Percentiles rank a stretch among this genome's conserved stretches.
Conservation (phyloP, 64 coral and sea anemone genomes). For the Stichodactyla mertensii region DNA sequence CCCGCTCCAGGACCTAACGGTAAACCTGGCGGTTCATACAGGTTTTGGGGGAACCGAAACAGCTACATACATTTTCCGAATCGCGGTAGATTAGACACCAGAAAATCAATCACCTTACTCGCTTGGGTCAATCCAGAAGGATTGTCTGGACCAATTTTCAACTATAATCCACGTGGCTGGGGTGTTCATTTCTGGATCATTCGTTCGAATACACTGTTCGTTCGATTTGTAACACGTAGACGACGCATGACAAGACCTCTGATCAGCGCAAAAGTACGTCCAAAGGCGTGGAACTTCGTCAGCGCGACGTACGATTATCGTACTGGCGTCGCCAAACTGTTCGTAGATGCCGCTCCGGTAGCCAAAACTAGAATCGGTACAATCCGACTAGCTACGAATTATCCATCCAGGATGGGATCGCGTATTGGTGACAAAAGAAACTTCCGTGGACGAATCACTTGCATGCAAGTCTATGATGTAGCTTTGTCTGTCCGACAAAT, state of each 20-base stretch:
- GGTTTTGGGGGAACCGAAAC: slow-evolving; percentile 44
- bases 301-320: slow-evolving; percentile 45
- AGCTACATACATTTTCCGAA: slow-evolving; percentile 81
- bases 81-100: slow-evolving; percentile 58
- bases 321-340: slow-evolving; percentile 44
- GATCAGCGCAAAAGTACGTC: slow-evolving; percentile 32
- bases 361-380: slow-evolving; percentile 27
- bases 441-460: slow-evolving; percentile 70
- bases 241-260: slow-evolving; percentile 15
- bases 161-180: slow-evolving; percentile 55
- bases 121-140: slow-evolving; percentile 73
- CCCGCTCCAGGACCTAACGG: slow-evolving; percentile 70
- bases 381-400: slow-evolving; percentile 57
- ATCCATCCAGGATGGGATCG: slow-evolving; percentile 54
- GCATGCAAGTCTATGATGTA: slow-evolving; percentile 69
- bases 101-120: slow-evolving; percentile 71
- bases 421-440: slow-evolving; percentile 40
- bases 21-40: slow-evolving; percentile 41
- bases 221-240: slow-evolving; percentile 43
- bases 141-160: slow-evolving; percentile 59
- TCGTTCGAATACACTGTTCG: slow-evolving; percentile 41
- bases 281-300: slow-evolving; percentile 64
- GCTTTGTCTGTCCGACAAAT: slow-evolving; percentile 40
- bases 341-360: slow-evolving; percentile 35
- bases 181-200: slow-evolving; percentile 74